Base-by-base conservation (phyloP, 2,797 vertebrate species). In the Danio aesculapii region DNA sequence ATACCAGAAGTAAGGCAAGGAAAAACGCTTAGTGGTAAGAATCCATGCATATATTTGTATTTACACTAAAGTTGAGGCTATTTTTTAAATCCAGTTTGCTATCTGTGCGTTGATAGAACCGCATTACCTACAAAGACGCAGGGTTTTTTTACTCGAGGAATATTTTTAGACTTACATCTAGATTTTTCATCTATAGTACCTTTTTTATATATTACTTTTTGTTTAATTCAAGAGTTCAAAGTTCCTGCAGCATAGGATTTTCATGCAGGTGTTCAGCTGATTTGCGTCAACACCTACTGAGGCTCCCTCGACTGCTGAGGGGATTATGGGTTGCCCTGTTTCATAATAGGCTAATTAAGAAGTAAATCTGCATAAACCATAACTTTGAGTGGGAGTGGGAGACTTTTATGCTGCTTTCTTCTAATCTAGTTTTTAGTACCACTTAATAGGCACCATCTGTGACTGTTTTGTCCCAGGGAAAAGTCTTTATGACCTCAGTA, bases 211-310 rank as follows among this genome's bases (percentile, higher is more conserved):
- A 9, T 0, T 9, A 30, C 55, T 30, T 55, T 8, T 5, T 19
- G 12, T 47, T 46, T 17, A 44, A 41, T 41, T 58, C 6, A 41
- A 44, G n/a, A 71, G 47, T 79, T 44, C 9, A 74, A 74, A 66
- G 61, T 74, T 81, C 19, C 44, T 74, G 79, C 52, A 64, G 39
- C 46, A 66, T 39, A 19, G 11, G 41, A 44, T 57, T 77, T 84
- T 67, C 72, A 72, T 61, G 83, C 82, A 84, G 80, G 69, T 82
- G 71, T 75, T 77, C 49, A 55, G n/a, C 19, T 70, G 2, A 68
- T 79, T 73, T 55, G 67, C 75, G 6, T 77, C 59, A 75, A 53
- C 12, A 46, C n/a, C n/a, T 19, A 12, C 66, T 66, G 50, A 70
- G 70, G 8, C 64, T 57, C 39, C 58, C 43, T 57, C 41, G 73